These are phyloP conservation scores for Ooceraea biroi DNA, from an alignment of 1,140 invertebrate species.

Conservation along the genomic window DNA sequence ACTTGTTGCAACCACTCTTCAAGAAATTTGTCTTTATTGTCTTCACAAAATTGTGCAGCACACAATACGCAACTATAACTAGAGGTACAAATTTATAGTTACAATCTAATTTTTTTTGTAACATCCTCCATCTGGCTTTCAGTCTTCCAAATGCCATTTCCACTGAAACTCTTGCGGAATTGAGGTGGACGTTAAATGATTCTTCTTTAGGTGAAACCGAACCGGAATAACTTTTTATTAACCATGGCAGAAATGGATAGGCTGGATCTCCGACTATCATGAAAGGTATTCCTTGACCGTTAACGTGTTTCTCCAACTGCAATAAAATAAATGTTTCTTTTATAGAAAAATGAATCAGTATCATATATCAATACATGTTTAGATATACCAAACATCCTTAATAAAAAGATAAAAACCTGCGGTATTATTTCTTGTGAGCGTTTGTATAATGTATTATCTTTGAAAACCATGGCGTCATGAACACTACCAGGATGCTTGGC, in stretches of 20 bases:
- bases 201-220: constrained; percentile 67
- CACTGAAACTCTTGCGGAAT: constrained; percentile 71
- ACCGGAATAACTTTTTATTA: constrained; percentile 80
- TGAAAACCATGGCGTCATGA: constrained; percentile 67
- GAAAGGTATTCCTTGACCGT: constrained; percentile 48
- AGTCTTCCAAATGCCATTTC: constrained; percentile 82
- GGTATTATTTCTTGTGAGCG: constrained; percentile 47
- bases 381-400: neutral
- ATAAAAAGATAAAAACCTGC: constrained; percentile 34
- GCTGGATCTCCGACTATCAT: constrained; percentile 68
- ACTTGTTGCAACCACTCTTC: constrained; percentile 28
- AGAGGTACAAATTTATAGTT: constrained; percentile 64
- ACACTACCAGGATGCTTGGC: constrained; percentile 57
- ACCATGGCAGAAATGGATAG: constrained; percentile 69
- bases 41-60: constrained; percentile 67
- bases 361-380: neutral
- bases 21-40: constrained; percentile 60
- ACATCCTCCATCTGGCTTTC: constrained; percentile 66
- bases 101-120: constrained; percentile 69
- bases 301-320: neutral
- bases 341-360: constrained; percentile 1
- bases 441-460: constrained; percentile 60
- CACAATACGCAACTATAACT: constrained; percentile 64
- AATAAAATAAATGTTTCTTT: constrained; percentile 3
- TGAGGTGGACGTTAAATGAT: constrained; percentile 78